phyloP scores from a whole-genome alignment of 1,140 invertebrate species.

The Chironomus tepperi region DNA sequence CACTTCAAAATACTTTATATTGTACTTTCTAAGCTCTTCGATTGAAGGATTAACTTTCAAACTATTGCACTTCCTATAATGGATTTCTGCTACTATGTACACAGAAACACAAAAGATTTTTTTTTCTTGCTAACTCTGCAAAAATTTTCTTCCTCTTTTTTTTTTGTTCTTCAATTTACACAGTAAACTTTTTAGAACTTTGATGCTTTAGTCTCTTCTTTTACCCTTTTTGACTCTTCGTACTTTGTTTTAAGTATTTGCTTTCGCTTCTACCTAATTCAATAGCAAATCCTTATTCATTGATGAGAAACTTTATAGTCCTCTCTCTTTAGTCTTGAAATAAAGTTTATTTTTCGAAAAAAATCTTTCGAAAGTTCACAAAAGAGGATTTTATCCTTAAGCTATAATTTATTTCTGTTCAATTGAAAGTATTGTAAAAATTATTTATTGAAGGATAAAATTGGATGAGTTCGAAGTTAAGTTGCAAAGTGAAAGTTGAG shows the following conservation, averaged over 20 bases:
- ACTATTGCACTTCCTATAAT: slow-evolving; percentile 13
- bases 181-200: neutral
- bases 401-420: no score
- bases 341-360: neutral
- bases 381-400: neutral
- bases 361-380: neutral
- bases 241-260: neutral
- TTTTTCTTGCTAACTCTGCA: neutral
- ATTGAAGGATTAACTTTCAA: slow-evolving; percentile 9
- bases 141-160: neutral
- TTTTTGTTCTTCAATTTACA: neutral
- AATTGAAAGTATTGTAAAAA: no score
- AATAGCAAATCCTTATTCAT: neutral
- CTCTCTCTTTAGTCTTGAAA: neutral
- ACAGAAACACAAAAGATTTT: neutral
- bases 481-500: no score
- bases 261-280: neutral
- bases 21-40: neutral
- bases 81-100: neutral
- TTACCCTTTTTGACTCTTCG: neutral
- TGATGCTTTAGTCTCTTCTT: neutral
- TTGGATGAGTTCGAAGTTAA: no score
- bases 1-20: neutral
- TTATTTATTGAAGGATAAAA: no score
- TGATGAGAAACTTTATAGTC: neutral